These are phyloP conservation scores for Hypolimnas misippus DNA, from an alignment of 2,888 invertebrate genomes.

Conservation along the genomic window DNA sequence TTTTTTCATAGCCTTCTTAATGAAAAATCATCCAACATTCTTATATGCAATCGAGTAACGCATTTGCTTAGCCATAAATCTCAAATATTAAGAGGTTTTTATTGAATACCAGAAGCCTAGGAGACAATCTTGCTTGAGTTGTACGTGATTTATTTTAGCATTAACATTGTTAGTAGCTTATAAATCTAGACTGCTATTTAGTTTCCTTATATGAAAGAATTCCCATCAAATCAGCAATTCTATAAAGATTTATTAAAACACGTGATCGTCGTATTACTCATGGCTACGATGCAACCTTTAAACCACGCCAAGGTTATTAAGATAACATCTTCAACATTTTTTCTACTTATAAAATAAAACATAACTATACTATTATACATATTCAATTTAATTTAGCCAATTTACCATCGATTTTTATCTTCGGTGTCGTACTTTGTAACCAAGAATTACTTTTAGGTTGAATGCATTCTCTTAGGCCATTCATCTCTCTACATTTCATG, in stretches of 20 bases:
- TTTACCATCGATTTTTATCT: conserved; percentile 77
- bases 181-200: conserved; percentile 9
- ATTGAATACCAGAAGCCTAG: not conserved
- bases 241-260: conserved; percentile 24
- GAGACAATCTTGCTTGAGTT: not conserved
- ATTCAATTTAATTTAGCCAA: conserved; percentile 79
- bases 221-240: conserved; percentile 22
- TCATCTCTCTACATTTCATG: conserved; percentile 67
- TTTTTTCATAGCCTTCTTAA: too few relatives aligned
- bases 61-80: not conserved
- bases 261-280: conserved; percentile 27
- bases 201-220: conserved; percentile 14
- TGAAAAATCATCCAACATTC: too few relatives aligned
- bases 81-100: too few relatives aligned
- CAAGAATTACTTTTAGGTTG: conserved; percentile 57
- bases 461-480: conserved; percentile 53
- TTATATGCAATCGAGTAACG: too few relatives aligned
- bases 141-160: not conserved
- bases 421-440: conserved; percentile 67
- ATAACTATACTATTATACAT: conserved; percentile 29
- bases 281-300: conserved; percentile 25
- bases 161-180: not conserved
- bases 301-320: conserved; percentile 28
- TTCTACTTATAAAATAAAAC: conserved; percentile 24
- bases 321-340: conserved; percentile 31